Evolutionary conservation across 2,113 vertebrate genomes (phyloP).

Genomic region (Pungitius pungitius): DNA sequence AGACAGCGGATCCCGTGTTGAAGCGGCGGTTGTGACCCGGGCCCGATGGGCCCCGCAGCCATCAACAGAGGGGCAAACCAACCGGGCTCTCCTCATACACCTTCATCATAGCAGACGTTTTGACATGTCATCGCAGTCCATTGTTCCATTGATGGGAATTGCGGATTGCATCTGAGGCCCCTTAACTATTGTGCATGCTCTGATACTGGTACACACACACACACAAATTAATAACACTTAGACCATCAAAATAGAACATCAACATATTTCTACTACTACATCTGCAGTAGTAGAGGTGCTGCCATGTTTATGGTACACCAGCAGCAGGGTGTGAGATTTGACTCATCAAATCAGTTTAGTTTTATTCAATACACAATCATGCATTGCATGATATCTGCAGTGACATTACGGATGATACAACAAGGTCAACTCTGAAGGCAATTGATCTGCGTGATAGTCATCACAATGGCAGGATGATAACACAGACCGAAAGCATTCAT

Average conservation of each 20-base stretch:
- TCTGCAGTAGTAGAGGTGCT: slow-evolving; percentile 59
- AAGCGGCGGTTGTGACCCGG: not conserved
- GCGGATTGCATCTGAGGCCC: not conserved
- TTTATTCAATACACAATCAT: not conserved
- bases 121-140: not conserved
- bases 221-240: too few relatives aligned
- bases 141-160: not conserved
- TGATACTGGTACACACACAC: not conserved
- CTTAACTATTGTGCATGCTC: not conserved
- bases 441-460: not conserved
- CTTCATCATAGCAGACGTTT: not conserved
- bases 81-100: not conserved
- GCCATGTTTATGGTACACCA: slow-evolving; percentile 65
- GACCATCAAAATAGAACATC: too few relatives aligned
- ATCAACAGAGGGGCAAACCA: slow-evolving; percentile 1
- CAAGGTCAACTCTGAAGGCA: not conserved
- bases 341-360: slow-evolving; percentile 18
- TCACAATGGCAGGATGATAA: slow-evolving; percentile 7
- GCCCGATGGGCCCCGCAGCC: not conserved
- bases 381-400: not conserved
- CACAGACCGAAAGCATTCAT: not conserved
- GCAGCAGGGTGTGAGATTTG: slow-evolving; percentile 24
- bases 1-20: not conserved
- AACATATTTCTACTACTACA: too few relatives aligned
- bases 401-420: not conserved